Percentiles rank a stretch among this genome's conserved stretches.
Evolutionary conservation across 2,888 invertebrate species (phyloP).

Genomic region (Sminthurides aquaticus): DNA sequence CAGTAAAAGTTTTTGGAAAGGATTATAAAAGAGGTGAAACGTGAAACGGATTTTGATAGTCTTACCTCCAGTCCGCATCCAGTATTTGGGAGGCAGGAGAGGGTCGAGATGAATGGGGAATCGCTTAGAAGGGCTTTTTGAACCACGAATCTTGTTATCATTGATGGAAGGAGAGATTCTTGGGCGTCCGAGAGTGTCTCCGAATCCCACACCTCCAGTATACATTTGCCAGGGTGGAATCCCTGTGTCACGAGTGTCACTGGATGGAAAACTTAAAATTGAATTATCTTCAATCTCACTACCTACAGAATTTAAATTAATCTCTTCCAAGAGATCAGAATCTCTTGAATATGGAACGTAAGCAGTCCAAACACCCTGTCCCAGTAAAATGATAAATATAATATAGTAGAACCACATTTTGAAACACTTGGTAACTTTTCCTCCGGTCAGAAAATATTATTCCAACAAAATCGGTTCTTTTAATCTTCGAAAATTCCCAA

Average conservation of each 20-base stretch:
- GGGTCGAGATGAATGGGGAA: conserved; percentile 29
- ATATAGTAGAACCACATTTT: conserved; percentile 15
- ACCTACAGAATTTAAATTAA: background rate
- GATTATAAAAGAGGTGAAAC: too few species aligned
- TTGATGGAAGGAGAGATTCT: conserved; percentile 2
- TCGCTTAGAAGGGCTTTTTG: conserved; percentile 23
- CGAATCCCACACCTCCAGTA: too few species aligned
- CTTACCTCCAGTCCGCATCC: conserved; percentile 34
- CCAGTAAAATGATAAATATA: background rate
- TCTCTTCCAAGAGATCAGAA: background rate
- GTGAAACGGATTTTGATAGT: background rate
- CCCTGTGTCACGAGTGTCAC: too few species aligned
- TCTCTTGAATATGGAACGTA: conserved; percentile 7
- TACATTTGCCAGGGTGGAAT: too few species aligned
- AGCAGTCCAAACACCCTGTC: conserved; percentile 11
- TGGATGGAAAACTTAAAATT: background rate
- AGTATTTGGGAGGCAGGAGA: conserved; percentile 20
- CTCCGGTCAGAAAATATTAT: too few species aligned
- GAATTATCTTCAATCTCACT: background rate
- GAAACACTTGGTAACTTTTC: too few species aligned
- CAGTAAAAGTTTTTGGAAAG: too few species aligned
- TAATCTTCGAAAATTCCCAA: too few species aligned
- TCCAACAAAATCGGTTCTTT: too few species aligned
- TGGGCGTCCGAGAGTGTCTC: background rate
- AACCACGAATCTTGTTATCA: conserved; percentile 8